Evolutionary conservation across 1,140 invertebrate species (phyloP), one percentile per base, ranked within the genome.

Genomic region (Conus ventricosus): DNA sequence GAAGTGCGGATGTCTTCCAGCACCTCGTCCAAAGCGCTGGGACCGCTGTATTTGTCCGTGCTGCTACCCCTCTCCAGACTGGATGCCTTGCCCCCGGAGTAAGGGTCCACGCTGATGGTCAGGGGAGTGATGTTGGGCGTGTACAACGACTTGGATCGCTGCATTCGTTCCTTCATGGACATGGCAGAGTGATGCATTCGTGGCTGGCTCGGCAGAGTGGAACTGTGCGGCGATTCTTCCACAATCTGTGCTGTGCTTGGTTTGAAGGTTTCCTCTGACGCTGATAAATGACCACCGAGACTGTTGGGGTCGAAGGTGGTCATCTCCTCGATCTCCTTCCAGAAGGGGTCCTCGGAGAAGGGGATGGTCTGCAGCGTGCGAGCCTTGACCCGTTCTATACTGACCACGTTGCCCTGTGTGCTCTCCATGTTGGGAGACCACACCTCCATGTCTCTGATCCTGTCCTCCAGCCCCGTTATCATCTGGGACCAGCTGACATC

Each of bases 291-390:
- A 11, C 87, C 87, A 4, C 84, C 87, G 76, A 90, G 85, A 53
- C 85, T 90, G 82, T 80, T 88, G 23, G 89, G 89, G 80, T 94
- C 93, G 88, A 94, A 94, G 23, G 90, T 92, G 15, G 93, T 93
- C 91, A 94, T 92, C 87, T 93, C 92, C 87, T 94, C 93, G n/a
- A 94, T 93, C 87, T 94, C 92, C 85, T 93, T 94, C 93, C 93
- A 94, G 57, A 94, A 92, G 8, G 93, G 93, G 78, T 94, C 93
- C 75, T 94, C 93, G 13, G 92, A 93, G 83, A 94, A 94, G 5
- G 93, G 93, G 20, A 94, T 94, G n/a, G 93, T 94, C 85, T 94
- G 93, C 76, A 94, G 86, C 25, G 93, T 94, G 63, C 93, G 89
- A 10, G 93, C 93, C 86, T 92, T 94, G 11, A 94, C 93, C 86